Evolutionary conservation across 2,113 vertebrate species (phyloP), one percentile per base, ranked within the genome.

Genomic region (Epinephelus lanceolatus): DNA sequence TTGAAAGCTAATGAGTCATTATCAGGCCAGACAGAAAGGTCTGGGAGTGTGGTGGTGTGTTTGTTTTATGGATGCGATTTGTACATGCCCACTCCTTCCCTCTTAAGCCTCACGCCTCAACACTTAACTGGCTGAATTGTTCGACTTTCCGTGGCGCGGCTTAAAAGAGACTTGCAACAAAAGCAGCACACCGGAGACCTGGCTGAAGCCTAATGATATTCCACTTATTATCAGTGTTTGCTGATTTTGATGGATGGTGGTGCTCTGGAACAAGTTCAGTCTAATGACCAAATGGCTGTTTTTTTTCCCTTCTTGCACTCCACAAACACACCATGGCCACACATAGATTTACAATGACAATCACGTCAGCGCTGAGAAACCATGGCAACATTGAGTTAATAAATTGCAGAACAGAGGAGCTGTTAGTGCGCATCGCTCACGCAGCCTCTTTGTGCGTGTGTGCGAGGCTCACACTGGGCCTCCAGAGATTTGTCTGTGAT

Each of bases 381-480:
- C 92, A 92, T 93, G 90, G 93, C 88, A 93, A 94, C 93, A 68
- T 81, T 65, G 77, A 86, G 90, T 92, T 92, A 90, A 92, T 92
- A 91, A 90, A 92, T 88, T 86, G 90, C 89, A 86, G 84, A 92
- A 85, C 70, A 81, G 75, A 90, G 19, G 78, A 90, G 80, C 88
- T 68, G 76, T 89, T 89, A 80, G 87, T 49, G 85, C 71, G 17
- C 55, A 69, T 60, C 82, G 37, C 82, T 88, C 81, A 21, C 52
- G 69, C 84, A 66, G 76, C 72, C 74, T 77, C 71, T 79, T 71
- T 84, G 72, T 85, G 73, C 40, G 76, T 72, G 77, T 27, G 66
- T 71, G 66, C 70, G 88, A 52, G 71, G 81, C 85, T 89, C 72
- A 71, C 76, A 55, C 66, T 6, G 63, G 76, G 83, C 76, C 91